These are phyloP conservation scores for Rhopalosiphum nymphaeae DNA, from an alignment of 2,888 invertebrate species.

Conservation along the genomic window DNA sequence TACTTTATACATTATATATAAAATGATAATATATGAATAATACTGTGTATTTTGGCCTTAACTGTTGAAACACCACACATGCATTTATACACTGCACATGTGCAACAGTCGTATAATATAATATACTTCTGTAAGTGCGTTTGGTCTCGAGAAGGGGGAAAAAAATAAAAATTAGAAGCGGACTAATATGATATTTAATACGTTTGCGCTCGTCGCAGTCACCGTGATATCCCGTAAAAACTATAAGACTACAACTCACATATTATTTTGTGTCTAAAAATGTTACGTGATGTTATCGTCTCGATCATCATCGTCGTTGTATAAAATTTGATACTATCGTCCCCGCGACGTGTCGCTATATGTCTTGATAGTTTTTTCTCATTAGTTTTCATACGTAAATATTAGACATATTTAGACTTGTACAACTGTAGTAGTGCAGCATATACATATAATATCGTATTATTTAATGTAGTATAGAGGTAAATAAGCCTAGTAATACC, in stretches of 20 bases:
- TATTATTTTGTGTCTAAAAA: not conserved
- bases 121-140: not conserved
- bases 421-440: not conserved
- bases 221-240: not conserved
- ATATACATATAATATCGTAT: not conserved
- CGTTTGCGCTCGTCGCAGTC: not conserved
- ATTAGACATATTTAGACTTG: not conserved
- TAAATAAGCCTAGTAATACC: too few species aligned
- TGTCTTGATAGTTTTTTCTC: not conserved
- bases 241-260: not conserved
- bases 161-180: not conserved
- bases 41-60: not conserved
- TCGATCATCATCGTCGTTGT: not conserved
- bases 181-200: not conserved
- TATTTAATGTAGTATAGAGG: too few species aligned
- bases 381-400: too few species aligned
- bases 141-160: not conserved
- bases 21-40: not conserved
- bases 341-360: not conserved
- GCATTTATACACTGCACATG: not conserved
- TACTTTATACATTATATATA: not conserved
- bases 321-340: not conserved
- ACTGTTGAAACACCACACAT: not conserved
- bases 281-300: not conserved
- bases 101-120: slow-evolving; percentile 9